These are phyloP conservation scores for Alfaro cultratus DNA, from an alignment of 2,797 vertebrate genomes.

Conservation along the genomic window DNA sequence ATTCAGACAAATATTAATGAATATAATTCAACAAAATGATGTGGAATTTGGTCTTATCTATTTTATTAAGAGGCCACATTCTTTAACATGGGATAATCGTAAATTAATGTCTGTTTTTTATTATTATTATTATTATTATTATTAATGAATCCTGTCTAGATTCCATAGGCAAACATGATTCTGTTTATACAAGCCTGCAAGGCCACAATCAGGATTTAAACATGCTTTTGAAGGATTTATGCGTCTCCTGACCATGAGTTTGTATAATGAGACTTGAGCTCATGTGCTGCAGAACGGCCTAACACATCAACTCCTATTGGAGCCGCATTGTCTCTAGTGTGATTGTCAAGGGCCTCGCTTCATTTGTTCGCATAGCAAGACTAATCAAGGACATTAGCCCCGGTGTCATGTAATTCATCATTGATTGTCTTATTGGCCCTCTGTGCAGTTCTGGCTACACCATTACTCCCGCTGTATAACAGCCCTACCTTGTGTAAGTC, in stretches of 20 bases:
- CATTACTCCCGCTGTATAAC: slow-evolving; percentile 51
- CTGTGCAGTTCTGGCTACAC: slow-evolving; percentile 43
- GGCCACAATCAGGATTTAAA: slow-evolving; percentile 29
- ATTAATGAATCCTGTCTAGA: neutral
- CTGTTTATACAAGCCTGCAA: slow-evolving; percentile 18
- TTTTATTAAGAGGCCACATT: slow-evolving; percentile 18
- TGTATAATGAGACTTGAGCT: slow-evolving; percentile 45
- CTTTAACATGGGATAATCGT: neutral
- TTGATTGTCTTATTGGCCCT: slow-evolving; percentile 69
- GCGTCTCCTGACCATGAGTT: slow-evolving; percentile 39
- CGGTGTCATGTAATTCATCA: slow-evolving; percentile 71
- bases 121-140: neutral
- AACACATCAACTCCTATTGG: slow-evolving; percentile 38
- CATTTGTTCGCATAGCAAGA: slow-evolving; percentile 64
- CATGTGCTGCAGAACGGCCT: slow-evolving; percentile 31
- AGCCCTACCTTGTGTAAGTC: slow-evolving; percentile 48
- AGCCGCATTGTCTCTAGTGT: slow-evolving; percentile 54
- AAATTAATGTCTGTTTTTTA: neutral
- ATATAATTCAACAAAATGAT: neutral
- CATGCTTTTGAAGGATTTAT: slow-evolving; percentile 36
- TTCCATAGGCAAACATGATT: neutral
- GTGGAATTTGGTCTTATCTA: neutral
- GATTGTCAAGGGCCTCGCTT: slow-evolving; percentile 56
- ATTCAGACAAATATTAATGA: neutral
- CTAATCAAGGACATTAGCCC: slow-evolving; percentile 72